Evolutionary conservation across 2,113 vertebrate species (phyloP), one percentile per base, ranked within the genome.

Genomic region (Paradoxurus hermaphroditus): DNA sequence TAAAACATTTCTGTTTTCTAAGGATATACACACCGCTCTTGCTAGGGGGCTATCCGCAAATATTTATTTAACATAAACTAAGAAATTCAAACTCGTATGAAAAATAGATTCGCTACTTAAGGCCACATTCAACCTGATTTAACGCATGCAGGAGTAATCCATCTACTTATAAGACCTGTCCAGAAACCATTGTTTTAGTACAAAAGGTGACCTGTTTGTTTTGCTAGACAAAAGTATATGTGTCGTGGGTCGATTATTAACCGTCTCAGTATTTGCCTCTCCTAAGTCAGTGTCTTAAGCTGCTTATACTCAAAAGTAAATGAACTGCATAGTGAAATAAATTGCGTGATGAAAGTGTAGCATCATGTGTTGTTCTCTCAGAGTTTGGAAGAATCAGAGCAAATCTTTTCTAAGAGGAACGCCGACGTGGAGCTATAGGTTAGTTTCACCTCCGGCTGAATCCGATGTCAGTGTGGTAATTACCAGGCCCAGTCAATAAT

Each of bases 401-500:
- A 93, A 93, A 95, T 91, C 70, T 98, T 95, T 98, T 95, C 75
- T 98, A 98, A 97, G 51, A 88, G 89, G 90, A 98, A 97, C 90
- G 95, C 97, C 93, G 96, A 96, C 97, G 95, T 96, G 97, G 97
- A 98, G 83, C 95, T 89, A 77, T 93, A 95, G 96, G 97, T 97
- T 98, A 96, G 94, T 95, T 98, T 98, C 97, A 98, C 92, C 97
- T 98, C 89, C 59, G 95, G 94, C 90, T 98, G 97, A 98, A 98
- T 98, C 98, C 98, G 96, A 98, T 98, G 98, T 98, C 98, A 98
- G 97, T 87, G 93, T 98, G 97, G 98, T 99, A 99, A 99, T 99
- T 99, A 98, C 98, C 97, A 98, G 92, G 91, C 72, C 96, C 95
- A 98, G 98, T 99, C 98, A 99, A 99, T 99, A 99, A 99, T 98